Evolutionary conservation across 2,797 vertebrate genomes (phyloP), one percentile per base, ranked within the genome.

Genomic region (Danio albolineatus): DNA sequence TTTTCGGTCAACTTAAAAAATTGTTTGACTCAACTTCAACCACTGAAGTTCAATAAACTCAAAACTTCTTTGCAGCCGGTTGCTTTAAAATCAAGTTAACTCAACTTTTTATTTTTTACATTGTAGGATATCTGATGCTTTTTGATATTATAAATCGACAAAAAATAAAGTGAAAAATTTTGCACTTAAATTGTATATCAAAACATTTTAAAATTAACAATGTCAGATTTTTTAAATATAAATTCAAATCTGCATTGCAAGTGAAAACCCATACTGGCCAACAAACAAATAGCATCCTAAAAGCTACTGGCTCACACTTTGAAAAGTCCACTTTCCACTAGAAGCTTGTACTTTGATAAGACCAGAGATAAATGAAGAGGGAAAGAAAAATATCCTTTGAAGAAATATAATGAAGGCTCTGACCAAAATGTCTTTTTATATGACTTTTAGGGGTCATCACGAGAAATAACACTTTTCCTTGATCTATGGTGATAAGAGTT

Each of bases 371-470:
- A 53, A 54, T 19, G 10, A 54, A 70, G 36, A 17, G 28, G 69
- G 16, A 70, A 70, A 53, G 16, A n/a, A 70, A 70, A 41, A 12
- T 4, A 7, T 54, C 36, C 67, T 70, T 70, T 70, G 65, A 67
- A 70, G 67, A 70, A 19, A n/a, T 17, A 70, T 53, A 70, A 69
- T 70, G 49, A 70, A 70, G 67, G 67, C 67, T 41, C 67, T 70
- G 49, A 48, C 49, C 48, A 70, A 53, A 70, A 70, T 39, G 16
- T 70, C 4, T 54, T 70, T 70, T 70, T 70, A n/a, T 5, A 49
- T 70, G 10, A 70, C 67, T 53, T 70, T 10, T 54, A 54, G 49
- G 67, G 49, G 36, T 54, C 67, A 53, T 67, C 13, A 28, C 48
- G 43, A 19, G 17, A 28, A 66, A 48, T 39, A 13, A 13, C n/a